These are phyloP conservation scores for Platynereis dumerilii DNA, from an alignment of 2,888 invertebrate genomes.

Conservation along the genomic window DNA sequence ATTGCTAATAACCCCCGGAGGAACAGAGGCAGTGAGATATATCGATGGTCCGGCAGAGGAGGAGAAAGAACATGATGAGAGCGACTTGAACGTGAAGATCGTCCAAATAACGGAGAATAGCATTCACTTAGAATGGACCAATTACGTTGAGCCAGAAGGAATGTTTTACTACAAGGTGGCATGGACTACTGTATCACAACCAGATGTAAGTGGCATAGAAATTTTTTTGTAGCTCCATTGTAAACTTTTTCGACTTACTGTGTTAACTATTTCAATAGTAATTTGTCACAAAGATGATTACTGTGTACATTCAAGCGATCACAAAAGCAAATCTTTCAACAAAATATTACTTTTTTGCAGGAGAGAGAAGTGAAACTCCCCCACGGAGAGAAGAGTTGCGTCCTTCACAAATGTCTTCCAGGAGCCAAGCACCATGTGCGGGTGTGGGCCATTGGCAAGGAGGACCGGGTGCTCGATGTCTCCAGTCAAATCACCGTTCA, in stretches of 20 bases:
- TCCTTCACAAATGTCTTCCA: conserved; percentile 61
- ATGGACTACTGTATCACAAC: conserved; percentile 62
- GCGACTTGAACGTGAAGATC: conserved; percentile 52
- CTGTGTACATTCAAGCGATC: too few species aligned
- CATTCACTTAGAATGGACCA: conserved; percentile 60
- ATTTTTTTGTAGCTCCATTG: too few species aligned
- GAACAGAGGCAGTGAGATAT: conserved; percentile 7
- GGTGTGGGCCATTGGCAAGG: conserved; percentile 48
- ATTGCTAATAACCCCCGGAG: conserved; percentile 48
- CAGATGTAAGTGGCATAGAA: conserved; percentile 61
- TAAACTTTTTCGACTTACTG: background rate
- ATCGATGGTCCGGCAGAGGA: background rate
- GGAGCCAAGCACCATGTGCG: conserved; percentile 61
- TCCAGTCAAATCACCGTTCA: conserved; percentile 59
- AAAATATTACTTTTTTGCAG: too few species aligned
- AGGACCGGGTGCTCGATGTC: conserved; percentile 54
- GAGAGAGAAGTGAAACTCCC: conserved; percentile 58
- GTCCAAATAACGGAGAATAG: conserved; percentile 55
- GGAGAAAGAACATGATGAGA: conserved; percentile 44
- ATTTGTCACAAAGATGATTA: background rate
- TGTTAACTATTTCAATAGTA: background rate
- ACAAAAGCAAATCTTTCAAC: too few species aligned
- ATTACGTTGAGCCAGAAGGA: conserved; percentile 51
- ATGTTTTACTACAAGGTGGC: conserved; percentile 57
- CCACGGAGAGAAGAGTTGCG: conserved; percentile 56